Evolutionary conservation across 2,888 invertebrate species (phyloP), one percentile per base, ranked within the genome.

Genomic region (Psylliodes chrysocephalus): DNA sequence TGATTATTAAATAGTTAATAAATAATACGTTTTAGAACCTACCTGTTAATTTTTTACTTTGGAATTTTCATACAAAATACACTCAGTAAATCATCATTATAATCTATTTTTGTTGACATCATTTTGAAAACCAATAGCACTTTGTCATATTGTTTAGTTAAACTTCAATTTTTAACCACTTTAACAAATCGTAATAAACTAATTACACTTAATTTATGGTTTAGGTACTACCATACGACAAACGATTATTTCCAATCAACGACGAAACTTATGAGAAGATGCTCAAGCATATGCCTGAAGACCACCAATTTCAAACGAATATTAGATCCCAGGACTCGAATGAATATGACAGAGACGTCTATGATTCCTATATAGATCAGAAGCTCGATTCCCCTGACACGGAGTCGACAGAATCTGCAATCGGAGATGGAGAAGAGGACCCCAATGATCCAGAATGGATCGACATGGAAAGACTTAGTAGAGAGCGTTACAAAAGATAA

Each of bases 401-500:
- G 79, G 86, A 85, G 70, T 84, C 84, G 59, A 85, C 85, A 55
- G 85, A 85, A 73, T 88, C 89, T 18, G 87, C 87, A 54, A 84
- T 86, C 54, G 88, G 86, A 1, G 77, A 93, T 76, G 93, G 94
- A 81, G 74, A 73, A 44, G 93, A 93, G 78, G 94, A 94, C 82
- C 93, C 93, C 19, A 92, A 93, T 79, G 94, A 94, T 84, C 90
- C 90, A 4, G 94, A 94, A 78, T 94, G 94, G 94, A 89, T 85
- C 57, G 85, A 84, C 65, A 78, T 78, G 71, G 81, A 80, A 69
- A 71, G 75, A 60, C 71, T 75, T 28, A 57, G 63, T n/a, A 74
- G 76, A 60, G 81, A 81, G 77, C 73, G 82, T 71, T 70, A 82
- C 79, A 75, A 78, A 77, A 73, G 79, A 79, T 82, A 82, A 64